Conservation (phyloP, 2,888 invertebrate genomes). For the Tenthredo livida region DNA sequence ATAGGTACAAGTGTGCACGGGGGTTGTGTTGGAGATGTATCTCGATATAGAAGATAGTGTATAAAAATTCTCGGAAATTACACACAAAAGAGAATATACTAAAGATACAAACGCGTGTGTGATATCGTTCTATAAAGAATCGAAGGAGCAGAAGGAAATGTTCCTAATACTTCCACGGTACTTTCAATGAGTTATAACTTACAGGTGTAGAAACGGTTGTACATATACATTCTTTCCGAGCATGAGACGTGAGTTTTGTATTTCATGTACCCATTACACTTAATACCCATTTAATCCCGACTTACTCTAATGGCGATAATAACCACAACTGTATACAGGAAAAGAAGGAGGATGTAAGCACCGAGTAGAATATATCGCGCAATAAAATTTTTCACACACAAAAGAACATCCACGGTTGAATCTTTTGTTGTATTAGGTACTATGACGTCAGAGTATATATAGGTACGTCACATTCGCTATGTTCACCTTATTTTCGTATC, state of each 20-base stretch:
- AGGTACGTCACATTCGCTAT: not conserved
- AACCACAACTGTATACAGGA: not conserved
- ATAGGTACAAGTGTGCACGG: not conserved
- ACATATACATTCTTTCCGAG: not conserved
- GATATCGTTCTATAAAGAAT: not conserved
- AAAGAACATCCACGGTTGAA: constrained; percentile 16
- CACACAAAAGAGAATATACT: not conserved
- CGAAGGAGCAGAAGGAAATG: not conserved
- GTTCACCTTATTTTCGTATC: not conserved
- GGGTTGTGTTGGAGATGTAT: not conserved
- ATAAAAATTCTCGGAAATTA: not conserved
- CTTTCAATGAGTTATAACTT: not conserved
- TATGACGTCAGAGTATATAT: not conserved
- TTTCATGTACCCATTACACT: not conserved
- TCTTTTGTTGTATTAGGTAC: not conserved
- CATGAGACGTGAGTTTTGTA: not conserved
- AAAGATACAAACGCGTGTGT: not conserved
- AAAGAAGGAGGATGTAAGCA: not conserved
- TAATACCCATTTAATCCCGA: not conserved
- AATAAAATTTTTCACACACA: not conserved
- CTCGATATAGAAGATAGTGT: not conserved
- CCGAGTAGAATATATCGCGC: not conserved
- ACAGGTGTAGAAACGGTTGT: not conserved
- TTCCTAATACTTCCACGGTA: not conserved
- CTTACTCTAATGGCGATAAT: not conserved